Evolutionary conservation across 2,888 invertebrate species (phyloP), one percentile per base, ranked within the genome.

Genomic region (Tetropium fuscum): DNA sequence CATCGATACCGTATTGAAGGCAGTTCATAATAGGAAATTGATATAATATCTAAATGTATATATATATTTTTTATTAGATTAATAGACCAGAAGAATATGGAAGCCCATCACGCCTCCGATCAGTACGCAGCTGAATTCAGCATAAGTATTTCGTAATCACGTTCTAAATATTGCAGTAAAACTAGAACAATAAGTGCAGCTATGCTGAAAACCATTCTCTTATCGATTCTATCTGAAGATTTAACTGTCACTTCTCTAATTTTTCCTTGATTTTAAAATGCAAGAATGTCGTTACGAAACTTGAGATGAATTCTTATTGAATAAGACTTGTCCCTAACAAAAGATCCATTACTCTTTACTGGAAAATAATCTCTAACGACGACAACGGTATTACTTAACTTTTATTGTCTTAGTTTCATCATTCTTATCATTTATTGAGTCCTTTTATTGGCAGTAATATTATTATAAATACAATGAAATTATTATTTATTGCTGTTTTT

Each of bases 231-330:
- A 70, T 69, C 69, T 58, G 45, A 51, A 66, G 70, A 71, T 72
- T 71, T 69, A 70, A 71, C 71, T 71, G 72, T 72, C 72, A 69
- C 71, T 72, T 69, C 68, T 66, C 66, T 60, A 69, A 69, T 73
- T 72, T 70, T 72, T 71, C 64, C 64, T 66, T 57, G 64, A 66
- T 71, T 69, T 62, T 68, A 67, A 70, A 72, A 71, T 68, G 69
- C 72, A 70, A 70, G 70, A 73, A 72, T 70, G 70, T 66, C 64
- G 70, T 72, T 72, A 65, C 72, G 70, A 74, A 73, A 74, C 64
- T 40, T 54, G 51, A 67, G 68, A 69, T 70, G 64, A 53, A 72
- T 70, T 71, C 68, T 59, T 59, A 65, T 69, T 58, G 56, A 65
- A 66, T 61, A 63, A 49, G 58, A 54, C 60, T 53, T 56, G 44